Evolutionary conservation across 1,140 invertebrate species (phyloP), one percentile per base, ranked within the genome.

Genomic region (Patella vulgata): DNA sequence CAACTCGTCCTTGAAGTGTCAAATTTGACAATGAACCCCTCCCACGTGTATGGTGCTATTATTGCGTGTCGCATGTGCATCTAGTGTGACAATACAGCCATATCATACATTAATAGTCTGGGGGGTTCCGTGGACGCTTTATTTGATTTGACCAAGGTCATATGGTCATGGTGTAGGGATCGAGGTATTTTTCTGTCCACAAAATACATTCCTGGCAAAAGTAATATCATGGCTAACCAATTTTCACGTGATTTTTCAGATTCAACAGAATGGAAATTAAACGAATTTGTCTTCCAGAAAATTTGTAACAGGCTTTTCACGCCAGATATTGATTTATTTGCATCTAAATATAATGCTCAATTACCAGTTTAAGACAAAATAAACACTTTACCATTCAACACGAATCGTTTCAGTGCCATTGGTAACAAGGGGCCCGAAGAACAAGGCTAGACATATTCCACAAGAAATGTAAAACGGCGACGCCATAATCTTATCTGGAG

Each of bases 301-400:
- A 9, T 30, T 8, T 68, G 17, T 44, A 33, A 12, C 6, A 19
- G 44, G 17, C 25, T 36, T 33, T 56, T 21, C 30, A 23, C 5
- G 25, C 60, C 54, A 36, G 47, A 70, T 8, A 66, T 71, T 57
- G 67, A 68, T 52, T 39, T 75, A 14, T 75, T 75, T 66, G 61
- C 70, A 11, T 65, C 61, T 19, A 36, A 61, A 21, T 12, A 64
- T 14, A 74, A 71, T 63, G 27, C 21, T 36, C 47, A 14, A 30
- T 33, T n/a, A 51, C n/a, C n/a, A n/a, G n/a, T 1, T 8, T 73
- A 66, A 63, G 52, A 59, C 14, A 66, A 61, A 6, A 71, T 54
- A 60, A 42, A 52, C 36, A 61, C 73, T 36, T 64, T 68, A 23
- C 67, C 66, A 19, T 39, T 40, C 8, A 67, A 70, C n/a, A 31